phyloP scores from a whole-genome alignment of 2,113 vertebrate genomes.

The Sturnira hondurensis region DNA sequence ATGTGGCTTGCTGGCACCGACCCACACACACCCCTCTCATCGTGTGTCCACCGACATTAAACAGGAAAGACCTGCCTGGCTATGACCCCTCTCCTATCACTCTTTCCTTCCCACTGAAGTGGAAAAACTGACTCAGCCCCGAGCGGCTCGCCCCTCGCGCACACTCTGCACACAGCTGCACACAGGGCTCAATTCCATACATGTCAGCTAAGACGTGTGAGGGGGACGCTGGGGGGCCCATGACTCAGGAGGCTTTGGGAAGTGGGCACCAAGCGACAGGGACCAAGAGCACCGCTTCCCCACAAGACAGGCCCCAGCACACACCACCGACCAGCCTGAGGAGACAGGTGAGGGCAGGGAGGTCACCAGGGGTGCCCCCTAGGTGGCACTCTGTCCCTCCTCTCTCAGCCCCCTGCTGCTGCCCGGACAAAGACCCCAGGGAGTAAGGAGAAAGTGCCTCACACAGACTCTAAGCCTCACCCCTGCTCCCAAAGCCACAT shows the following conservation, averaged over 20 bases:
- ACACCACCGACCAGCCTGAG: background rate
- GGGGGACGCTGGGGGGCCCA: background rate
- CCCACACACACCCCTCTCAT: conserved; percentile 26
- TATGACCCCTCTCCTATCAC: background rate
- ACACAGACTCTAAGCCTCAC: accelerated
- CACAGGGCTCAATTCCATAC: accelerated
- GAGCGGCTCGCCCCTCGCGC: background rate
- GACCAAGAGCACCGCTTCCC: accelerated
- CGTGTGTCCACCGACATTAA: background rate
- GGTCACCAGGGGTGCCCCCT: accelerated
- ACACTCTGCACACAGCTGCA: background rate
- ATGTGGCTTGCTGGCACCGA: background rate
- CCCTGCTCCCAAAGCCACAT: background rate
- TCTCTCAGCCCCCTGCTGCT: background rate
- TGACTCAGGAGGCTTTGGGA: background rate
- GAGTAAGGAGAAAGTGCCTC: accelerated
- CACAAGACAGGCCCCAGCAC: background rate
- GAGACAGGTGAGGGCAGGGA: accelerated
- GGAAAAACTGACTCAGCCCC: conserved; percentile 24
- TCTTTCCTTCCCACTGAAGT: background rate
- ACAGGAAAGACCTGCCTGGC: conserved; percentile 64
- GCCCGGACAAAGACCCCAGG: background rate
- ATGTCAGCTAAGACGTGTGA: background rate
- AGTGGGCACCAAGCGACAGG: background rate
- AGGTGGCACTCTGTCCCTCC: background rate